phyloP scores from a whole-genome alignment of 2,888 invertebrate genomes.

The Nephrotoma flavescens region DNA sequence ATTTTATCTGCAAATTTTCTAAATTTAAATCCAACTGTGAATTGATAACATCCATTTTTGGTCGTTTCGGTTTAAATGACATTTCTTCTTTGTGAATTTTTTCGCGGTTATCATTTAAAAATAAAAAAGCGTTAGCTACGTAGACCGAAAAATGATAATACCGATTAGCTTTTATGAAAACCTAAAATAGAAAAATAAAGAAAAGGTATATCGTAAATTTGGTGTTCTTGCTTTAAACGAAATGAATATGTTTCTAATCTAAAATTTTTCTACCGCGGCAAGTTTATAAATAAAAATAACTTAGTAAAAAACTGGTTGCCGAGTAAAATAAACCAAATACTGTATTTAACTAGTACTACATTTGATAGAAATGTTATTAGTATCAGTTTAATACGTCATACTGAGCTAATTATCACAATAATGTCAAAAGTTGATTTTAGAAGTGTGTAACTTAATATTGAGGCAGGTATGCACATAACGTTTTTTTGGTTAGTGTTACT shows the following conservation, averaged over 20 bases:
- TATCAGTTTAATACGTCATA: background rate
- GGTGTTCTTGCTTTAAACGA: background rate
- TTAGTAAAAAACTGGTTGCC: background rate
- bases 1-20: slow-evolving; percentile 17
- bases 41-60: background rate
- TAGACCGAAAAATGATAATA: background rate
- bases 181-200: background rate
- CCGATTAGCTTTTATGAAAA: background rate
- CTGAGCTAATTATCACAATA: background rate
- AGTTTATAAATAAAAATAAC: background rate
- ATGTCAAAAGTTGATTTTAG: no score
- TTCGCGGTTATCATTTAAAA: background rate
- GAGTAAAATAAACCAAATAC: background rate
- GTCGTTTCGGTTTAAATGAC: background rate
- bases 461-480: no score
- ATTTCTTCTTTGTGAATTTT: background rate
- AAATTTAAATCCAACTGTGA: background rate
- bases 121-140: background rate
- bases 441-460: no score
- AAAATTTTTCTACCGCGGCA: background rate
- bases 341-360: background rate
- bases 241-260: background rate
- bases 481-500: no score
- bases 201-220: background rate
- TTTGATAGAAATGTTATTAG: background rate